These are phyloP conservation scores for Heteromyza rotundicornis DNA, from an alignment of 2,888 invertebrate genomes.

Conservation along the genomic window DNA sequence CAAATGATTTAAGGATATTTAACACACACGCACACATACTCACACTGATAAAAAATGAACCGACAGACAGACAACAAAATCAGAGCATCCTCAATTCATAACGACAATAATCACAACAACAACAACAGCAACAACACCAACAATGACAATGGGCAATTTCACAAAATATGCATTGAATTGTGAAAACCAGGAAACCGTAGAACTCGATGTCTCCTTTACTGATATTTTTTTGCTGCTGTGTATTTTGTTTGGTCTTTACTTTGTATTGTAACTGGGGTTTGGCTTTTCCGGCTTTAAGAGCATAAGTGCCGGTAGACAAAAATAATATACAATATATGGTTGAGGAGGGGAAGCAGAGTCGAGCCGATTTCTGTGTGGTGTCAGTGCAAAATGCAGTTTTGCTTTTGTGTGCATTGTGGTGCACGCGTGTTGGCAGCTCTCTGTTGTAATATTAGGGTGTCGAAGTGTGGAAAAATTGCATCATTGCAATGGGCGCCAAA, in stretches of 20 bases:
- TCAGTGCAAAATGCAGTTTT: neutral
- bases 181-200: slow-evolving; percentile 11
- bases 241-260: neutral
- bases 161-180: slow-evolving; percentile 2
- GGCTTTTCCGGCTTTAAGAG: slow-evolving; percentile 53
- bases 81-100: slow-evolving; percentile 10
- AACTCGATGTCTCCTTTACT: neutral
- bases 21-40: neutral
- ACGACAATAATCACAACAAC: slow-evolving; percentile 40
- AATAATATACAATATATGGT: no score
- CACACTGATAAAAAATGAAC: neutral
- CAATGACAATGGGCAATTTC: slow-evolving; percentile 35
- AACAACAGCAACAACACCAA: slow-evolving; percentile 49
- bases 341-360: no score
- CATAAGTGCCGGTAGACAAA: neutral
- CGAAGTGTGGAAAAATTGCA: neutral
- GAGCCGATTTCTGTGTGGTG: neutral
- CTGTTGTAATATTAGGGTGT: neutral
- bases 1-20: no score
- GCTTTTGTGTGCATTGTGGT: neutral
- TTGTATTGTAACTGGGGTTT: slow-evolving; percentile 37
- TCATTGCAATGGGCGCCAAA: neutral
- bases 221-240: neutral
- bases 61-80: neutral
- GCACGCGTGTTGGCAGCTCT: neutral